phyloP scores from a whole-genome alignment of 2,797 vertebrate genomes.

The Hyperoplus immaculatus region DNA sequence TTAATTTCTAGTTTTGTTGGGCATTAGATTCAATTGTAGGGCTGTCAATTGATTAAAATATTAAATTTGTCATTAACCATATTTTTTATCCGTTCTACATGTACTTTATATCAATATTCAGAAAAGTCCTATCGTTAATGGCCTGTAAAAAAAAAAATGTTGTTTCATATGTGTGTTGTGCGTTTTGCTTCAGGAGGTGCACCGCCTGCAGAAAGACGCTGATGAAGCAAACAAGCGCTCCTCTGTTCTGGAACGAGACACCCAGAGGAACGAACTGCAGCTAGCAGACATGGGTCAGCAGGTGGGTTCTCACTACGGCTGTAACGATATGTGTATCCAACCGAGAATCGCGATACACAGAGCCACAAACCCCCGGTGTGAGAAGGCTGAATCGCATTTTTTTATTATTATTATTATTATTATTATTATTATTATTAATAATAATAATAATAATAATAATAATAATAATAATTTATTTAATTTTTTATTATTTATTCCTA shows the following conservation, averaged over 20 bases:
- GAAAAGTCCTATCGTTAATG: too few species aligned
- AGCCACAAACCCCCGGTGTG: too few species aligned
- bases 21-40: not conserved
- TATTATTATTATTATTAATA: too few species aligned
- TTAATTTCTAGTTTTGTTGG: not conserved
- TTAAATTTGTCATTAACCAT: not conserved
- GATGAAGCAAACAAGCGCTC: constrained; percentile 95
- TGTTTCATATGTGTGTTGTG: not conserved
- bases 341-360: too few species aligned
- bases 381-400: too few species aligned
- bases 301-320: constrained; percentile 76
- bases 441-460: too few species aligned
- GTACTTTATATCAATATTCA: too few species aligned
- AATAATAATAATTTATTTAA: too few species aligned
- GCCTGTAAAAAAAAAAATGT: not conserved
- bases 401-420: too few species aligned
- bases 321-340: too few species aligned
- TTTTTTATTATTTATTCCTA: too few species aligned
- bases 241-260: constrained; percentile 92
- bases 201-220: constrained; percentile 91
- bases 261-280: constrained; percentile 92
- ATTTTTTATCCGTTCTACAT: not conserved
- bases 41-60: too few species aligned
- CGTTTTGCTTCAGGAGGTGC: constrained; percentile 89
- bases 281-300: constrained; percentile 94